Conservation (phyloP, 2,113 vertebrate genomes). For the Macaca mulatta region DNA sequence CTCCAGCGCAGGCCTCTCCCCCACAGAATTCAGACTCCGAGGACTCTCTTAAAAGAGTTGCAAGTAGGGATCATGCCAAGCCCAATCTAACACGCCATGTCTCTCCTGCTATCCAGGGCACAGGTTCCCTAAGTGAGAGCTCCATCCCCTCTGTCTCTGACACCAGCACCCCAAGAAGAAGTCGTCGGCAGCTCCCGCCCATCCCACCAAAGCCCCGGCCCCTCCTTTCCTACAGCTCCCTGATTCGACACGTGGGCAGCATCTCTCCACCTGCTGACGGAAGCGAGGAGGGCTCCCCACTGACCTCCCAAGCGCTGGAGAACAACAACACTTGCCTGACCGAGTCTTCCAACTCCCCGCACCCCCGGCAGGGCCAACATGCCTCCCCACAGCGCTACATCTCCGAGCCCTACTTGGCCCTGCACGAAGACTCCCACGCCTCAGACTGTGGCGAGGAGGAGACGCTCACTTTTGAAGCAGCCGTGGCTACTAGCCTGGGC, state of each 20-base stretch:
- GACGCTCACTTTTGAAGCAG: slow-evolving; percentile 97
- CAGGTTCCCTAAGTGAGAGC: slow-evolving; percentile 88
- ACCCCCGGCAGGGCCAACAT: slow-evolving; percentile 83
- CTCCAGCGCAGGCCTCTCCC: background rate
- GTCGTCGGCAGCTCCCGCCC: slow-evolving; percentile 95
- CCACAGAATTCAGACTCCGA: background rate
- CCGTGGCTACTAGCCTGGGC: slow-evolving; percentile 93
- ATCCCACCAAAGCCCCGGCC: slow-evolving; percentile 95
- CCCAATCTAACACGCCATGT: background rate
- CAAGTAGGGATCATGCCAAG: too few species aligned
- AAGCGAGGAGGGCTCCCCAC: slow-evolving; percentile 81
- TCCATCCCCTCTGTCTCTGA: slow-evolving; percentile 91
- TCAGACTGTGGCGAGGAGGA: slow-evolving; percentile 91
- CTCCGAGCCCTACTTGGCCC: slow-evolving; percentile 95
- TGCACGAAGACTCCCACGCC: slow-evolving; percentile 90
- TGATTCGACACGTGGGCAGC: slow-evolving; percentile 87
- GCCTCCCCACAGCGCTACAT: slow-evolving; percentile 95
- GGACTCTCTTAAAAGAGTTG: background rate
- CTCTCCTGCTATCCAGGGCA: slow-evolving; percentile 82
- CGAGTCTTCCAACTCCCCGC: slow-evolving; percentile 83
- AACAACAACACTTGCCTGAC: slow-evolving; percentile 75
- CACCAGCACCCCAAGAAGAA: slow-evolving; percentile 90
- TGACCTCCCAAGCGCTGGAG: slow-evolving; percentile 80
- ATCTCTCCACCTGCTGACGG: slow-evolving; percentile 81
- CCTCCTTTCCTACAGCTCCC: slow-evolving; percentile 94